Conservation (phyloP, 1,140 invertebrate species). For the Dendroctonus valens region DNA sequence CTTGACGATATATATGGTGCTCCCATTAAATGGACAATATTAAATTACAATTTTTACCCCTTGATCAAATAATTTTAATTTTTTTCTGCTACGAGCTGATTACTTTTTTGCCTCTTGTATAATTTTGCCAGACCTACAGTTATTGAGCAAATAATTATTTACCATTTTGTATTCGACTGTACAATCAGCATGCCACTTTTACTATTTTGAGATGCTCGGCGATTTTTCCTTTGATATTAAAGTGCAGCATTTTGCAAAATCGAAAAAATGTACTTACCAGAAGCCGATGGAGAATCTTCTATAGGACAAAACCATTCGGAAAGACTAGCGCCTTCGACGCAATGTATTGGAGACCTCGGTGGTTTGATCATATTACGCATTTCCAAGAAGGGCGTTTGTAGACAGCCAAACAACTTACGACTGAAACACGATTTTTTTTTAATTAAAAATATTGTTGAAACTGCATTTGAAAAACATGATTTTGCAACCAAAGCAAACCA, state of each 20-base stretch:
- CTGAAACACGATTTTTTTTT: conserved; percentile 46
- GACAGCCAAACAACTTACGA: conserved; percentile 60
- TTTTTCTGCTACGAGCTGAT: no score
- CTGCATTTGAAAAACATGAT: background rate
- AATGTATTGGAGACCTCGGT: conserved; percentile 47
- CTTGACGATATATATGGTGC: background rate
- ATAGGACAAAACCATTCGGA: conserved; percentile 49
- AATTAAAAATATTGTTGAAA: background rate
- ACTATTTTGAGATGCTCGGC: no score
- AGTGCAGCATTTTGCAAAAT: no score
- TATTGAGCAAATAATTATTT: no score
- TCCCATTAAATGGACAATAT: background rate
- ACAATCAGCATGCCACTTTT: no score
- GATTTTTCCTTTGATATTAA: no score
- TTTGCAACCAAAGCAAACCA: no score
- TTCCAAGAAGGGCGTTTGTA: conserved; percentile 59
- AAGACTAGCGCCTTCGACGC: conserved; percentile 46
- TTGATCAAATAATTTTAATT: no score
- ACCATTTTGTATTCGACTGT: no score
- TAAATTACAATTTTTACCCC: no score
- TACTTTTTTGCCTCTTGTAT: no score
- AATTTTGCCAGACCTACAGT: no score
- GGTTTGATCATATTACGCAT: conserved; percentile 58
- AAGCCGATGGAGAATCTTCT: conserved; percentile 22
- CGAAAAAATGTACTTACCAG: conserved; percentile 6